phyloP scores from a whole-genome alignment of 2,888 invertebrate genomes.

The Euclidia mi region DNA sequence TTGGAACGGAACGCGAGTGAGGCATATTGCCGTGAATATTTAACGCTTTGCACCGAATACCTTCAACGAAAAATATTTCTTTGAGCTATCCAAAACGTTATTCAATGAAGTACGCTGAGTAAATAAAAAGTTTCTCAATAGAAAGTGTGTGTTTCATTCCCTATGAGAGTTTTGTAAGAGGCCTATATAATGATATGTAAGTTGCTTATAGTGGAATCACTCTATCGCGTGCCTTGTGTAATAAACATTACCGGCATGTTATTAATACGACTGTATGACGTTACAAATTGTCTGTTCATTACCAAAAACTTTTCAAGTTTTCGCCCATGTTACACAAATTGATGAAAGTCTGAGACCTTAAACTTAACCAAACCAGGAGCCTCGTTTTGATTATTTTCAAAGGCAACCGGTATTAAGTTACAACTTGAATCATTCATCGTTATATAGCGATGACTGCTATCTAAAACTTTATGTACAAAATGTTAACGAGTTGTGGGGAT shows the following conservation, averaged over 20 bases:
- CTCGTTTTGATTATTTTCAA: slow-evolving; percentile 34
- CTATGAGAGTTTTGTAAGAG: slow-evolving; percentile 62
- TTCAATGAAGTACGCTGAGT: slow-evolving; percentile 69
- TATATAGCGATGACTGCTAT: slow-evolving; percentile 1
- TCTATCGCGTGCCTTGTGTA: slow-evolving; percentile 77
- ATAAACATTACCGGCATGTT: slow-evolving; percentile 70
- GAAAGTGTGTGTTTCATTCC: slow-evolving; percentile 68
- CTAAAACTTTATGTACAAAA: no score
- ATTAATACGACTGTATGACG: slow-evolving; percentile 69
- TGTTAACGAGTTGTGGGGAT: not conserved
- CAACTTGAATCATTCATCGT: slow-evolving; percentile 15
- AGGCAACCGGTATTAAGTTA: slow-evolving; percentile 32
- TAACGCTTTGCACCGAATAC: slow-evolving; percentile 63
- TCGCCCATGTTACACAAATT: slow-evolving; percentile 36
- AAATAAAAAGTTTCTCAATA: slow-evolving; percentile 74
- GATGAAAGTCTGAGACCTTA: slow-evolving; percentile 22
- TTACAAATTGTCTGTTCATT: slow-evolving; percentile 70
- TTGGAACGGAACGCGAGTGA: slow-evolving; percentile 69
- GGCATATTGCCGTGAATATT: slow-evolving; percentile 78
- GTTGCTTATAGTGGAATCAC: slow-evolving; percentile 86
- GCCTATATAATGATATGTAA: slow-evolving; percentile 61
- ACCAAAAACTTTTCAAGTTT: slow-evolving; percentile 59
- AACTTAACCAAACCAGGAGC: slow-evolving; percentile 34
- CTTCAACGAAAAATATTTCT: slow-evolving; percentile 73
- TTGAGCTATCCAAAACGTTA: slow-evolving; percentile 73